phyloP scores from a whole-genome alignment of 1,140 invertebrate genomes.

The Mya arenaria region DNA sequence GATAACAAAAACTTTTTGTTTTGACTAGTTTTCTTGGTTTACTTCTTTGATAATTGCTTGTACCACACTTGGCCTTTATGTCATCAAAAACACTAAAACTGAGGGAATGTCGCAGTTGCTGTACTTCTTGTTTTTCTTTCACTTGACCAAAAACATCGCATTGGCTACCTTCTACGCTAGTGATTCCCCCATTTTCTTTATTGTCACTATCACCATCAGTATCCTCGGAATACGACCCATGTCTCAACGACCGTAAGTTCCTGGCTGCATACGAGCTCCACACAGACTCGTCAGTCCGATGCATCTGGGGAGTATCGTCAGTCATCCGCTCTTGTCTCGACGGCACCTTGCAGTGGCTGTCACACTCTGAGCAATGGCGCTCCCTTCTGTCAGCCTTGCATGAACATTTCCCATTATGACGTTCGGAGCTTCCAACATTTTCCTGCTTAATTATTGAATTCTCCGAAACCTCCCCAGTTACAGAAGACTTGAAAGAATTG shows the following conservation, averaged over 20 bases:
- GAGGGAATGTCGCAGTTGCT: background rate
- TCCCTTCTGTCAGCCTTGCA: conserved; percentile 8
- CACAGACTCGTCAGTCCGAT: conserved; percentile 70
- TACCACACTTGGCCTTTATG: conserved; percentile 15
- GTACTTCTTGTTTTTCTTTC: background rate
- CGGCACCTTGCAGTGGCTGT: conserved; percentile 70
- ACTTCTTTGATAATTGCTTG: background rate
- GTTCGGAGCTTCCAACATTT: too few species aligned
- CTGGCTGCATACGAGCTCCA: conserved; percentile 73
- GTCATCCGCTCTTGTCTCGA: conserved; percentile 64
- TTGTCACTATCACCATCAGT: conserved; percentile 51
- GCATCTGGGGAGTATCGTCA: conserved; percentile 75
- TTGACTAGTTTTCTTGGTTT: conserved; percentile 29
- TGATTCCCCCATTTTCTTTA: conserved; percentile 21
- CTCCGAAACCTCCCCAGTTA: too few species aligned
- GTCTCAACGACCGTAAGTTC: conserved; percentile 71
- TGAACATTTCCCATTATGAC: too few species aligned
- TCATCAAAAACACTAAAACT: background rate
- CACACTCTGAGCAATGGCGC: conserved; percentile 57
- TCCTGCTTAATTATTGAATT: too few species aligned
- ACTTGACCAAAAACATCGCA: background rate
- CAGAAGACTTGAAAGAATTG: background rate
- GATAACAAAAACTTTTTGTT: conserved; percentile 53
- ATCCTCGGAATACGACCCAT: conserved; percentile 72
- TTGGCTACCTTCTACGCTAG: too few species aligned